Base-by-base conservation (phyloP, 2,113 vertebrate genomes). In the Coreoperca whiteheadi region DNA sequence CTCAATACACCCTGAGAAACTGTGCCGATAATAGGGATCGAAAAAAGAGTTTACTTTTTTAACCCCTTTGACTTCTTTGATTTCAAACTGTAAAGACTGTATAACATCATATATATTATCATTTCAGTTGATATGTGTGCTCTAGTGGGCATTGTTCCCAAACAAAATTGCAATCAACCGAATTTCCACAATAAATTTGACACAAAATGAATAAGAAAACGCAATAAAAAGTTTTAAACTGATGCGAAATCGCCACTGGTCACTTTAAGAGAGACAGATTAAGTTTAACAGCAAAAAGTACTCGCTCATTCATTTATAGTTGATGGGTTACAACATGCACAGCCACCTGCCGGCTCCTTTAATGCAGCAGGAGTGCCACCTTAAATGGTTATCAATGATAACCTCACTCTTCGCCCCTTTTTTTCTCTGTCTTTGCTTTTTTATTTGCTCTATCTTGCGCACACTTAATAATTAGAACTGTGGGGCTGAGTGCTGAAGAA, bases 381-480 rank as follows among this genome's bases (percentile, higher is more conserved):
- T 7, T 78, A 20, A 56, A 63, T 63, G n/a, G n/a, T n/a, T n/a
- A 74, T 61, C 16, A 32, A 60, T 43, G 37, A 79, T 69, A 32
- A 3, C 64, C 53, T 4, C 50, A 21, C 30, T 51, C 6, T 54
- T 54, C 28, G 9, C 21, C 21, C 6, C 20, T 61, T 4, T 37
- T 16, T n/a, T 9, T 21, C 39, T 63, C 23, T n/a, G 0, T 64
- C 16, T 57, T 6, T 69, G 43, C 30, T 39, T 74, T 54, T 46
- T 25, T 20, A n/a, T 63, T 43, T 59, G 54, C 46, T 68, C 9
- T 15, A 10, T 74, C 54, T 46, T 30, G n/a, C 18, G 0, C 61
- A 25, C 4, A 41, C 10, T 14, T 4, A 70, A 86, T 4, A 70
- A 86, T 65, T 77, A 73, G 75, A 80, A 28, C 53, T 39, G 20